Conservation (phyloP, 2,113 vertebrate species). For the Prionailurus bengalensis region DNA sequence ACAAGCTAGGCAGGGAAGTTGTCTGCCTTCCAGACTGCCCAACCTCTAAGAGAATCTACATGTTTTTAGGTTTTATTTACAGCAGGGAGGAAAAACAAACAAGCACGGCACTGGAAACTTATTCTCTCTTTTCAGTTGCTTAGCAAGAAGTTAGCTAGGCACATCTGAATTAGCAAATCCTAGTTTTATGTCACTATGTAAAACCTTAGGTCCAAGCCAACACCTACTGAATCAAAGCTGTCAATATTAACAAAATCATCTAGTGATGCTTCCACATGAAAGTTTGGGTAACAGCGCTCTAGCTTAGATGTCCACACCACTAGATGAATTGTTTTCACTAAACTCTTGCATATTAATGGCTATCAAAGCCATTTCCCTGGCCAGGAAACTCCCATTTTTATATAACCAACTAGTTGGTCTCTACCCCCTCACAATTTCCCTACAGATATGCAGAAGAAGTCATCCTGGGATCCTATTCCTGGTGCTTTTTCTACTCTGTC, state of each 20-base stretch:
- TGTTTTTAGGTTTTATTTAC: conserved; percentile 50
- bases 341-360: not conserved
- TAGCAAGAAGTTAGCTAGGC: not conserved
- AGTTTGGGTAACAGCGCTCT: not conserved
- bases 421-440: not conserved
- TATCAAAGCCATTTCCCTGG: not conserved
- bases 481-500: not conserved
- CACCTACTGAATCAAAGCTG: not conserved
- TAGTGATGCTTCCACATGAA: not conserved
- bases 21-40: not conserved
- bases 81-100: not conserved
- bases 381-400: not conserved
- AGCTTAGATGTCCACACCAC: not conserved
- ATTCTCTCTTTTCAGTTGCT: not conserved
- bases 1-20: not conserved
- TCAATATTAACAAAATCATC: not conserved
- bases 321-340: not conserved
- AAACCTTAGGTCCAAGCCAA: not conserved
- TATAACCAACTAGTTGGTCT: not conserved
- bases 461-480: not conserved
- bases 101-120: not conserved
- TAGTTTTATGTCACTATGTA: not conserved
- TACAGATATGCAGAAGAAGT: not conserved
- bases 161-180: conserved; percentile 9
- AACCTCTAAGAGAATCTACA: not conserved